phyloP scores from a whole-genome alignment of 2,113 vertebrate genomes.

The Neoarius graeffei region DNA sequence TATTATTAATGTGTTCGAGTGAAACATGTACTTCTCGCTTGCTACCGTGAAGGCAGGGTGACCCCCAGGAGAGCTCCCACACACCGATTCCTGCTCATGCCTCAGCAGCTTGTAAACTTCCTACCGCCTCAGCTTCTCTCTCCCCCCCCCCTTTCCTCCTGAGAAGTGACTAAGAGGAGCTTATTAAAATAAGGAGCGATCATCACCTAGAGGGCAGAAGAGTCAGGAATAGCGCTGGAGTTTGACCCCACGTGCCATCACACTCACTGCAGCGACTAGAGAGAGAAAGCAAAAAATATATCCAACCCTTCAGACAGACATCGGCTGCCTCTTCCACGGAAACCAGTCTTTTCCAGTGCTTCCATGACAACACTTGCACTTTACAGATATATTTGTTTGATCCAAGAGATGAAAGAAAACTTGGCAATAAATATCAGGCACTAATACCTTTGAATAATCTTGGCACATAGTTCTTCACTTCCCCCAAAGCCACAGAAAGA shows the following conservation, averaged over 20 bases:
- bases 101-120: neutral
- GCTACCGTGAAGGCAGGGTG: neutral
- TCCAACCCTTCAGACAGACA: neutral
- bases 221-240: neutral
- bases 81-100: neutral
- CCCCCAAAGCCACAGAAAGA: neutral
- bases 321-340: neutral
- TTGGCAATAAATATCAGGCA: constrained; percentile 9
- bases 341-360: neutral
- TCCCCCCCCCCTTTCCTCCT: neutral
- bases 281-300: neutral
- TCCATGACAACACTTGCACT: constrained; percentile 9
- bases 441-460: constrained; percentile 36
- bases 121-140: neutral
- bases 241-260: neutral
- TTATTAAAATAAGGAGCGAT: neutral
- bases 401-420: neutral
- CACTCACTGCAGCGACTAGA: neutral
- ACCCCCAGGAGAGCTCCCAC: neutral
- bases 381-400: neutral
- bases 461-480: constrained; percentile 16
- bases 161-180: neutral
- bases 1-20: neutral
- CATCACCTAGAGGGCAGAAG: neutral
- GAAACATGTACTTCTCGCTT: neutral